Conservation (phyloP, 2,888 invertebrate genomes). For the Dryocosmus kuriphilus region DNA sequence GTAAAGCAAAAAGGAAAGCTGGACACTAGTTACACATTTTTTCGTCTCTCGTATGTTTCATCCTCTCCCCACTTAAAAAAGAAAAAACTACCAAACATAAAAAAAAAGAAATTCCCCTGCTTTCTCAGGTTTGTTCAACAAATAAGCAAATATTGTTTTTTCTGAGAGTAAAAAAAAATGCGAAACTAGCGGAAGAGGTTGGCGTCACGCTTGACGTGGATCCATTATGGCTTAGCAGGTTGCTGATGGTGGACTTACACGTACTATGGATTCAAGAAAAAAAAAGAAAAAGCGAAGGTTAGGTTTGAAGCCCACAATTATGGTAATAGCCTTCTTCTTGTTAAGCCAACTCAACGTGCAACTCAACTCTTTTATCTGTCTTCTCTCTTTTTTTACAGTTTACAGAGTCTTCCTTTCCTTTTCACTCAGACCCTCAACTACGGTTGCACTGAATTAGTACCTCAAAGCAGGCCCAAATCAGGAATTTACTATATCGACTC, state of each 20-base stretch:
- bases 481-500: too few relatives aligned
- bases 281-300: constrained; percentile 60
- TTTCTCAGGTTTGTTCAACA: not conserved
- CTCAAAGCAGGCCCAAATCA: too few relatives aligned
- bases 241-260: constrained; percentile 61
- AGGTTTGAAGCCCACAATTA: constrained; percentile 77
- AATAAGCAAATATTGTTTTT: not conserved
- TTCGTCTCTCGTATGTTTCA: too few relatives aligned
- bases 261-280: constrained; percentile 65
- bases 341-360: constrained; percentile 72
- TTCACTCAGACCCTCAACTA: not conserved
- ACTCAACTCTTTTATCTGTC: constrained; percentile 72
- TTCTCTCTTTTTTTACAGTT: constrained; percentile 61
- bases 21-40: too few relatives aligned
- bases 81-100: too few relatives aligned
- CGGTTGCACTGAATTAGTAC: not conserved
- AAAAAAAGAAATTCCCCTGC: not conserved
- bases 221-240: constrained; percentile 63
- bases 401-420: not conserved
- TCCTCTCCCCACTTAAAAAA: too few relatives aligned
- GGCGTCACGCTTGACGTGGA: constrained; percentile 32
- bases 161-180: not conserved
- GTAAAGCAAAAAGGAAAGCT: too few relatives aligned
- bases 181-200: too few relatives aligned
- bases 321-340: constrained; percentile 77